phyloP scores from a whole-genome alignment of 2,797 vertebrate species.

The Anguilla marmorata region DNA sequence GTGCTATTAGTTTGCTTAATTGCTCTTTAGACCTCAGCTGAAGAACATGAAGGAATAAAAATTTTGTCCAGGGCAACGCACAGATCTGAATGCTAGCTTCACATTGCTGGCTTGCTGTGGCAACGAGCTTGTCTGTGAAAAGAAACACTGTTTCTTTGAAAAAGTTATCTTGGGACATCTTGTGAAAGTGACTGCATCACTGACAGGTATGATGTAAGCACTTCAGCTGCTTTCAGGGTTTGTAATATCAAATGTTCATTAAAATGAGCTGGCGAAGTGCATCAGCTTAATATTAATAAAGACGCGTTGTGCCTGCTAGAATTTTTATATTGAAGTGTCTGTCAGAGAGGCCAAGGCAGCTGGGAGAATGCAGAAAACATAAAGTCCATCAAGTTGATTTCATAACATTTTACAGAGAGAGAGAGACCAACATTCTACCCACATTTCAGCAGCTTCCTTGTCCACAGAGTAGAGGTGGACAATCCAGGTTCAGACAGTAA shows the following conservation, averaged over 20 bases:
- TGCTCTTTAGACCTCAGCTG: neutral
- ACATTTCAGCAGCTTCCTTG: neutral
- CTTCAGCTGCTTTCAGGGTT: neutral
- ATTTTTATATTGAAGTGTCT: neutral
- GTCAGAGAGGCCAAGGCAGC: neutral
- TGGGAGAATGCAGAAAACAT: neutral
- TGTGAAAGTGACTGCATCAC: neutral
- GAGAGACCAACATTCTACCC: neutral
- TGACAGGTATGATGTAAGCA: neutral
- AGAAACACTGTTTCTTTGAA: neutral
- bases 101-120: neutral
- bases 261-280: neutral
- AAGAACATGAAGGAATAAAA: constrained; percentile 1
- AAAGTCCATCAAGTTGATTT: neutral
- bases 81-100: neutral
- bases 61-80: neutral
- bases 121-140: neutral
- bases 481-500: neutral
- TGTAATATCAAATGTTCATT: neutral
- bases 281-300: neutral
- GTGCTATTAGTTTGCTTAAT: constrained; percentile 47
- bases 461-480: neutral
- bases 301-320: neutral
- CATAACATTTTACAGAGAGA: neutral
- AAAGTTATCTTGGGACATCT: neutral